Conservation (phyloP, 2,113 vertebrate genomes). For the Dicentrarchus labrax region DNA sequence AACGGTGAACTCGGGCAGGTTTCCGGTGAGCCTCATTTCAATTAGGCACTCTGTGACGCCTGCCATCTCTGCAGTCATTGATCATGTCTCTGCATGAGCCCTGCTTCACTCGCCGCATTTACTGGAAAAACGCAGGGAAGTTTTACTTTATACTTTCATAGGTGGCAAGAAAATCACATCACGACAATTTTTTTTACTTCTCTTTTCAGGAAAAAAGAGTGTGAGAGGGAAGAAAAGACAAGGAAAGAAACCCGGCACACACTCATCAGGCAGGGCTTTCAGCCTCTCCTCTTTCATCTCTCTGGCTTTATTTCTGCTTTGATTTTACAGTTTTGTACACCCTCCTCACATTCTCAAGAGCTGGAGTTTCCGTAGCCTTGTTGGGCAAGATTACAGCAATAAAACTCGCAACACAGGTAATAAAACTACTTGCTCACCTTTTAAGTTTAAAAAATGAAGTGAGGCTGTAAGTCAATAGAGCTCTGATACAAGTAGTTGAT, state of each 20-base stretch:
- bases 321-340: constrained; percentile 72
- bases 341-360: constrained; percentile 57
- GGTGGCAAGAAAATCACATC: constrained; percentile 58
- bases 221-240: constrained; percentile 38
- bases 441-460: not conserved
- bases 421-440: constrained; percentile 17
- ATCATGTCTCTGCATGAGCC: constrained; percentile 40
- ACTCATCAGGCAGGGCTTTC: constrained; percentile 58
- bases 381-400: constrained; percentile 54
- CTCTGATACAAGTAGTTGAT: not conserved
- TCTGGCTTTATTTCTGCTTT: constrained; percentile 68
- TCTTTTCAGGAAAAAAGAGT: constrained; percentile 43
- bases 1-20: constrained; percentile 13
- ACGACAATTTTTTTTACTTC: constrained; percentile 41
- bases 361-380: constrained; percentile 41
- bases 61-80: constrained; percentile 41
- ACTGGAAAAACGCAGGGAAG: constrained; percentile 20
- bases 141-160: constrained; percentile 53
- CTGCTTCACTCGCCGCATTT: constrained; percentile 23
- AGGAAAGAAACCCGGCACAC: constrained; percentile 36
- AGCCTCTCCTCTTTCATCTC: constrained; percentile 71
- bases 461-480: constrained; percentile 10
- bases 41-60: constrained; percentile 23
- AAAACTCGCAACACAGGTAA: constrained; percentile 36
- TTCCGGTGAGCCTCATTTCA: constrained; percentile 42